Base-by-base conservation (phyloP, 1,140 invertebrate species). In the Drosophila ohnishii region DNA sequence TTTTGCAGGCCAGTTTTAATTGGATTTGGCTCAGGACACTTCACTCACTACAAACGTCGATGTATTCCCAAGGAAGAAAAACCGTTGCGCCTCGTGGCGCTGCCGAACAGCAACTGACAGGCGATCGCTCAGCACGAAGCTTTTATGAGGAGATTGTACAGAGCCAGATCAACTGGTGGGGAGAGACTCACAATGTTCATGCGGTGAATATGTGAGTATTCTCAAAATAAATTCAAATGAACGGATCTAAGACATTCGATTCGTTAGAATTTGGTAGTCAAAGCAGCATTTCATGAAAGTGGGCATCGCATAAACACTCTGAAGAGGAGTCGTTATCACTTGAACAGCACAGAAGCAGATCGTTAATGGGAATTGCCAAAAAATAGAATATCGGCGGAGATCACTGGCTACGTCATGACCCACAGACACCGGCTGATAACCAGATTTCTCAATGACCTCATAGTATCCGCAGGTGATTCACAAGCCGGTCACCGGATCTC, bases 31-130 rank as follows among this genome's bases (percentile, higher is more conserved):
- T 45, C 44, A 44, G 37, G 28, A 53, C 40, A 44, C 45, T 63
- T 50, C 25, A 30, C 34, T 58, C n/a, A 57, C 35, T 53, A 40
- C 51, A 51, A 60, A 55, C 62, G 56, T 56, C 62, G 74, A 22
- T 22, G 0, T 53, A 22, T 35, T 53, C 35, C 14, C 13, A 22
- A 9, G 7, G 13, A 53, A 22, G 32, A 25, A 25, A 37, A 67
- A 61, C 58, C 58, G 83, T 53, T 72, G 75, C 67, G 83, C 57
- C 69, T 55, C 64, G 64, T 66, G 61, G 79, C 83, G 79, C 79
- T 66, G 71, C 76, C 75, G 59, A 85, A 85, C 69, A 80, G 66
- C 71, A 76, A 86, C 82, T 86, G 79, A 63, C 75, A 53, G 66
- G 44, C 47, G 63, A 82, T 50, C 45, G 60, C 40, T 45, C 47